Percentiles rank a stretch among this genome's conserved stretches.
These are phyloP conservation scores for Hyppa rectilinea DNA, from an alignment of 2,888 invertebrate species.

Conservation along the genomic window DNA sequence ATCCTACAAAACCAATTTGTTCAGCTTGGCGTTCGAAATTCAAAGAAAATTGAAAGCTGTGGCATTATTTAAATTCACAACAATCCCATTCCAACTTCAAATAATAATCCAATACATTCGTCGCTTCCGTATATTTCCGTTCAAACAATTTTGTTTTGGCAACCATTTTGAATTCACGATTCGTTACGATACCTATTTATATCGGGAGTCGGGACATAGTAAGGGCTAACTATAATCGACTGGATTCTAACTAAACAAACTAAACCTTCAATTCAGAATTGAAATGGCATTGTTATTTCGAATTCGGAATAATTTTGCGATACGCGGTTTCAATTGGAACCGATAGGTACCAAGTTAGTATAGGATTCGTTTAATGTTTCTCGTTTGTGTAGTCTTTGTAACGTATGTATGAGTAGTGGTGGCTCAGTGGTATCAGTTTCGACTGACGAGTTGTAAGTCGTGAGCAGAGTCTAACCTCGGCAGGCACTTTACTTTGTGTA, in stretches of 20 bases:
- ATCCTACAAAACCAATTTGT: background rate
- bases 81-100: slow-evolving; percentile 40
- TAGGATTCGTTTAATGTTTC: background rate
- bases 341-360: background rate
- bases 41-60: slow-evolving; percentile 10
- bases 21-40: slow-evolving; percentile 29
- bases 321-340: slow-evolving; percentile 4
- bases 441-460: too few relatives aligned
- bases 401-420: too few relatives aligned
- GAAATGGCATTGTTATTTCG: background rate
- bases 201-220: too few relatives aligned
- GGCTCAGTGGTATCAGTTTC: too few relatives aligned
- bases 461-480: too few relatives aligned
- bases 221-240: background rate
- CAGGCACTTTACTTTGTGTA: too few relatives aligned
- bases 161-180: slow-evolving; percentile 6
- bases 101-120: slow-evolving; percentile 35
- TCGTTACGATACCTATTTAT: slow-evolving; percentile 8
- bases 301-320: background rate
- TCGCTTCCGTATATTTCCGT: slow-evolving; percentile 18
- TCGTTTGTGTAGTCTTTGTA: background rate
- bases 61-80: slow-evolving; percentile 36
- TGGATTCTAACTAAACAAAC: background rate
- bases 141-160: slow-evolving; percentile 9
- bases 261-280: background rate